phyloP scores from a whole-genome alignment of 1,140 invertebrate species.

The Andricus grossulariae region DNA sequence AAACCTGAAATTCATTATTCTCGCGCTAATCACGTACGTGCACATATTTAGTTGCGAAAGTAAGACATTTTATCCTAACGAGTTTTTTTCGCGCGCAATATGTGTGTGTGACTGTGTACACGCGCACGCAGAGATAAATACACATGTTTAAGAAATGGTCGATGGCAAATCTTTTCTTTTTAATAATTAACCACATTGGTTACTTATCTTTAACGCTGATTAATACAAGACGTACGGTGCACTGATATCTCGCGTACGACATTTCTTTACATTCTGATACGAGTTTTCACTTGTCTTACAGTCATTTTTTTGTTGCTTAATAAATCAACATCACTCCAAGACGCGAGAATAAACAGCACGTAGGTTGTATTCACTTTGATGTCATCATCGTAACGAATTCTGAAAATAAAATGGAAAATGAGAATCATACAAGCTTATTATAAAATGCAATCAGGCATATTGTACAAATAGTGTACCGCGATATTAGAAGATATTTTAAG shows the following conservation, averaged over 20 bases:
- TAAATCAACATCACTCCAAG: conserved; percentile 76
- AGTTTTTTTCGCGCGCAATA: conserved; percentile 23
- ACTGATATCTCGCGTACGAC: conserved; percentile 73
- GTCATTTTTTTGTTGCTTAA: conserved; percentile 62
- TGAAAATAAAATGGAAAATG: conserved; percentile 70
- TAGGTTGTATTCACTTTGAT: conserved; percentile 89
- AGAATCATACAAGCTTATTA: not conserved
- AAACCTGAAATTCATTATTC: conserved; percentile 26
- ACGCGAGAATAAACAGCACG: conserved; percentile 74
- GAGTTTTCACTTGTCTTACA: conserved; percentile 70
- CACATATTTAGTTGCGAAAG: conserved; percentile 28
- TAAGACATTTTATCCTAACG: conserved; percentile 24
- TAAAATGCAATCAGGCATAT: too few species aligned
- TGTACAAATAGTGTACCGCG: too few species aligned
- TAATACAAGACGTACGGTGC: conserved; percentile 70
- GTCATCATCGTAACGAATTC: conserved; percentile 99
- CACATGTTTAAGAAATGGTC: conserved; percentile 28
- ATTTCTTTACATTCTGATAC: conserved; percentile 75
- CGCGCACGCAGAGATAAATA: conserved; percentile 30
- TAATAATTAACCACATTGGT: conserved; percentile 69
- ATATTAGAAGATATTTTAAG: too few species aligned
- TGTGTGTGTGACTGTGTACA: conserved; percentile 7
- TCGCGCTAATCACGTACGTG: conserved; percentile 25
- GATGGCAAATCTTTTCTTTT: conserved; percentile 42
- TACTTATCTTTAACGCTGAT: conserved; percentile 69